Conservation (phyloP, 2,797 vertebrate genomes). For the Clarias laeviceps region DNA sequence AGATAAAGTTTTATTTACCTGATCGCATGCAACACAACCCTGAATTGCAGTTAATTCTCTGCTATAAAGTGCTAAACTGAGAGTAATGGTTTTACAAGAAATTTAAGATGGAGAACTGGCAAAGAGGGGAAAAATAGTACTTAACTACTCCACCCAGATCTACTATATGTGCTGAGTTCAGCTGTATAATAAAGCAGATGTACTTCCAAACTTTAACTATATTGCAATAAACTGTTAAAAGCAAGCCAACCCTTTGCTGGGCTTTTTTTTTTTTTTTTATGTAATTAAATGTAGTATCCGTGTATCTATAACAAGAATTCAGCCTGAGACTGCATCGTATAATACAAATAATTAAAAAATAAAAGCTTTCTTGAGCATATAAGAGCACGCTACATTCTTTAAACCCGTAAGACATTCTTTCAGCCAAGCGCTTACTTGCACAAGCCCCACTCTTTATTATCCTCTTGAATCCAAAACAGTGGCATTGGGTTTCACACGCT, state of each 20-base stretch:
- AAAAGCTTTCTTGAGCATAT: constrained; percentile 10
- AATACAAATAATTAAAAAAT: not conserved
- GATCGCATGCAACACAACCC: constrained; percentile 52
- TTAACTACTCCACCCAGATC: not conserved
- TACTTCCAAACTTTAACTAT: not conserved
- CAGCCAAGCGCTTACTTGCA: not conserved
- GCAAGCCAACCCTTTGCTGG: not conserved
- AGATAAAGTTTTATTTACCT: constrained; percentile 19
- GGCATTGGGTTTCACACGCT: not conserved
- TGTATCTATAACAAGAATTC: constrained; percentile 23
- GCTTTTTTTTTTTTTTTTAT: not conserved
- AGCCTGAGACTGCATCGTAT: constrained; percentile 37
- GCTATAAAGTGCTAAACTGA: constrained; percentile 55
- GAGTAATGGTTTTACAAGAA: not conserved
- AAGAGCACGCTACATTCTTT: constrained; percentile 1
- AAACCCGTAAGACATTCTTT: not conserved
- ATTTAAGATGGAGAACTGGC: not conserved
- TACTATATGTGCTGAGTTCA: not conserved
- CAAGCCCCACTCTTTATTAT: not conserved
- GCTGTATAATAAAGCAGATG: not conserved
- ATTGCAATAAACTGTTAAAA: constrained; percentile 9
- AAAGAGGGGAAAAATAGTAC: not conserved
- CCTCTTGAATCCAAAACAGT: constrained; percentile 11
- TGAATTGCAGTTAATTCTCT: constrained; percentile 46
- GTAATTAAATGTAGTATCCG: not conserved